These are phyloP conservation scores for Asbolus verrucosus DNA, from an alignment of 1,140 invertebrate species.

Conservation along the genomic window DNA sequence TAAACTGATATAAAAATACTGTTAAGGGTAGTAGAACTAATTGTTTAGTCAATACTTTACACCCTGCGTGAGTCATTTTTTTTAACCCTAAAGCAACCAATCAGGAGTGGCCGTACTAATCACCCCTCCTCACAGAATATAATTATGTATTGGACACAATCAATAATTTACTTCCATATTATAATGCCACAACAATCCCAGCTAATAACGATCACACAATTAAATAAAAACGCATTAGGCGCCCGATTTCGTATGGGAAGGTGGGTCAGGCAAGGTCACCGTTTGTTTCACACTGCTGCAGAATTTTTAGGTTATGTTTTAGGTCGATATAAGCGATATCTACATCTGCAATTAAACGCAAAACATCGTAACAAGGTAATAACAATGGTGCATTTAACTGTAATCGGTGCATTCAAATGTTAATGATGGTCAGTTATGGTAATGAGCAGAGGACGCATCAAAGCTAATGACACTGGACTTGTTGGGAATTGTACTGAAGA, in stretches of 20 bases:
- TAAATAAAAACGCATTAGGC: conserved; percentile 12
- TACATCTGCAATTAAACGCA: neutral
- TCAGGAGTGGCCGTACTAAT: conserved; percentile 63
- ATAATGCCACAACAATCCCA: conserved; percentile 39
- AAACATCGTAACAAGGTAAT: neutral
- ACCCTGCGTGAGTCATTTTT: conserved; percentile 67
- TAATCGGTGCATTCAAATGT: neutral
- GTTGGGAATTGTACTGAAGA: neutral
- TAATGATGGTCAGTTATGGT: conserved; percentile 2
- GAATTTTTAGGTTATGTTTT: no score
- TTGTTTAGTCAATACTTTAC: conserved; percentile 67
- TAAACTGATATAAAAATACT: conserved; percentile 47
- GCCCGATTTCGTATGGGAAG: neutral
- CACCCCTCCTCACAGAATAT: conserved; percentile 63
- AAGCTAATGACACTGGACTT: neutral
- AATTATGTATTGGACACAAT: conserved; percentile 66
- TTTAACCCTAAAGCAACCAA: conserved; percentile 65
- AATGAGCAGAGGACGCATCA: neutral
- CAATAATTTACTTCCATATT: conserved; percentile 65
- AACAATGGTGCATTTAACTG: conserved; percentile 1
- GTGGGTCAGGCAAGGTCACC: neutral
- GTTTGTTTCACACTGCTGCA: no score
- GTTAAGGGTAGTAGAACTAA: conserved; percentile 60
- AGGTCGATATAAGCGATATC: no score
- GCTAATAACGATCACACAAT: conserved; percentile 35